Evolutionary conservation across 2,113 vertebrate genomes (phyloP).

Genomic region (Ranitomeya imitator): DNA sequence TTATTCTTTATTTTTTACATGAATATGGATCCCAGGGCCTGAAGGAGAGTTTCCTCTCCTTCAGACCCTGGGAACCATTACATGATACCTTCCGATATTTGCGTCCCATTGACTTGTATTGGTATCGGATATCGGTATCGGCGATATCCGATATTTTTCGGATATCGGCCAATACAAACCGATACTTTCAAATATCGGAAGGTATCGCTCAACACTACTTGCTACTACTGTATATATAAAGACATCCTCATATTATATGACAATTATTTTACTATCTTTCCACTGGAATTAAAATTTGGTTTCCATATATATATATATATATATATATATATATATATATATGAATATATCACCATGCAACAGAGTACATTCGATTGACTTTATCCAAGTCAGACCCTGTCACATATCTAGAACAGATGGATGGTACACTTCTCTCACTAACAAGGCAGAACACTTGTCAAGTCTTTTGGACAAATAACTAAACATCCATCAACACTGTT

Average conservation of each 20-base stretch:
- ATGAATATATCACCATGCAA: neutral
- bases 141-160: too few species aligned
- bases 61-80: too few species aligned
- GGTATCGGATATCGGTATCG: too few species aligned
- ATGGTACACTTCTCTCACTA: neutral
- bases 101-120: too few species aligned
- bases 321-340: neutral
- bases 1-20: too few species aligned
- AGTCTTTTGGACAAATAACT: constrained; percentile 17
- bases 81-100: too few species aligned
- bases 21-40: too few species aligned
- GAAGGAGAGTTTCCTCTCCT: too few species aligned
- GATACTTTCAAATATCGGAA: too few species aligned
- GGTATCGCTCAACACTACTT: too few species aligned
- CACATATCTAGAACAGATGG: constrained; percentile 22
- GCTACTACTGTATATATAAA: too few species aligned
- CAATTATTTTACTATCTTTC: neutral
- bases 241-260: neutral
- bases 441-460: constrained; percentile 25
- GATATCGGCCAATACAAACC: too few species aligned
- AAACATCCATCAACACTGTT: constrained; percentile 5
- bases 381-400: constrained; percentile 12
- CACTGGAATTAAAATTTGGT: neutral
- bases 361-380: neutral
- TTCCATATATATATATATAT: neutral